These are phyloP conservation scores for Bolinopsis microptera DNA, from an alignment of 37 sponge, comb jelly and placozoan genomes.

Conservation along the genomic window DNA sequence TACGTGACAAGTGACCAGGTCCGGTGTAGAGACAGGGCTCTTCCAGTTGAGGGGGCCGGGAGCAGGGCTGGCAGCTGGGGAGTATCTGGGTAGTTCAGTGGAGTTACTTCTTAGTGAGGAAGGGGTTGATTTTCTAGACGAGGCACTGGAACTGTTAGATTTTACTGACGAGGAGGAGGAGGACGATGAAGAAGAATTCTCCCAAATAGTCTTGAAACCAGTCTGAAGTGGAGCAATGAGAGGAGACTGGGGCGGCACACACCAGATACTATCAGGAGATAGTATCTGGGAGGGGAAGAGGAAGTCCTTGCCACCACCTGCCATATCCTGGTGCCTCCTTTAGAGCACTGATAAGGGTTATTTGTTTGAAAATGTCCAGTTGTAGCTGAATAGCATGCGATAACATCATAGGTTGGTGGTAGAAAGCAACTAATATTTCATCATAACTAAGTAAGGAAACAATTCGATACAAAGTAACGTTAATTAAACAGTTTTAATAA, in stretches of 20 bases:
- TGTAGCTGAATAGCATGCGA: no score
- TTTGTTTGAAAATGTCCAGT: no score
- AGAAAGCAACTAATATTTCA: no score
- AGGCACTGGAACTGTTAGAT: neutral
- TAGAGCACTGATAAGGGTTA: no score
- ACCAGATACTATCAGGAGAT: neutral
- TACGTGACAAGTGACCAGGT: neutral
- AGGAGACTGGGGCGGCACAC: neutral
- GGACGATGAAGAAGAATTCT: neutral
- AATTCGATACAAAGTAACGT: neutral
- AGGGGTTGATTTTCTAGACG: neutral
- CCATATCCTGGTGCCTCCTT: no score
- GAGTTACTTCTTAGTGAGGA: neutral
- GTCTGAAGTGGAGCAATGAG: neutral
- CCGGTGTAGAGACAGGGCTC: neutral
- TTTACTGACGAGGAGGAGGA: neutral
- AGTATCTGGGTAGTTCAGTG: neutral
- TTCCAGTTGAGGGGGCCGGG: neutral
- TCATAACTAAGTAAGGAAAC: neutral
- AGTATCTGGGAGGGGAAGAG: neutral
- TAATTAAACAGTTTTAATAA: neutral
- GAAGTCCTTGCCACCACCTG: no score
- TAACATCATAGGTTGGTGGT: no score
- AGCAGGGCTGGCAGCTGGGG: neutral
- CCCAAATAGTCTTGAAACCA: neutral